Percentiles rank a stretch among this genome's conserved stretches.
These are phyloP conservation scores for Merodon equestris DNA, from an alignment of 2,888 invertebrate genomes.

Conservation along the genomic window DNA sequence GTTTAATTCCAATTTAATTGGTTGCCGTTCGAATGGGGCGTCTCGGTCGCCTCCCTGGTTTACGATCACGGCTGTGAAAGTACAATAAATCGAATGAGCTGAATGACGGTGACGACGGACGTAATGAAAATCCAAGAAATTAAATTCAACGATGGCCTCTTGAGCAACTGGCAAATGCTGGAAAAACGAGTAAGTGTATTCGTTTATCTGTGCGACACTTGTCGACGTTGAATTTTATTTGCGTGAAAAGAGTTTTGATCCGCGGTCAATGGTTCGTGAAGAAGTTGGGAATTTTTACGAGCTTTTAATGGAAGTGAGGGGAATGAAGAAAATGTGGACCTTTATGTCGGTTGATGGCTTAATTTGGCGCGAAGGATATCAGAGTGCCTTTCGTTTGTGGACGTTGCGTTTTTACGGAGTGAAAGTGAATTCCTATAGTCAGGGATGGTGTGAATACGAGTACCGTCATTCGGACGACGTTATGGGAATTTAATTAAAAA, in stretches of 20 bases:
- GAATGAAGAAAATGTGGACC: no score
- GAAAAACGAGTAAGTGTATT: slow-evolving; percentile 32
- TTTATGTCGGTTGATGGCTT: no score
- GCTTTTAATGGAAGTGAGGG: slow-evolving; percentile 24
- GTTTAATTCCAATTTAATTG: slow-evolving; percentile 49
- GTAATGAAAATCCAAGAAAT: not conserved
- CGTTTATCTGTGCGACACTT: slow-evolving; percentile 43
- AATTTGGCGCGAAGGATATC: no score
- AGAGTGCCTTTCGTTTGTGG: no score
- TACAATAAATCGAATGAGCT: slow-evolving; percentile 23
- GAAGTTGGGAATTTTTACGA: slow-evolving; percentile 21
- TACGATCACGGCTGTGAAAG: slow-evolving; percentile 39
- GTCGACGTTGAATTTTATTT: slow-evolving; percentile 16
- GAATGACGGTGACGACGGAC: not conserved
- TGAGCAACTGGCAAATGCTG: not conserved
- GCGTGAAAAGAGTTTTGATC: slow-evolving; percentile 13
- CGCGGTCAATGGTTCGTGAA: not conserved
- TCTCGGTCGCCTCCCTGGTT: not conserved
- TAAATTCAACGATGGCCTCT: no score
- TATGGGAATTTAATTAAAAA: no score
- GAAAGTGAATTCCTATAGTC: no score
- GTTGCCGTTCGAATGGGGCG: slow-evolving; percentile 14
- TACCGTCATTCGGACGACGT: no score
- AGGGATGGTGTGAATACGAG: no score
- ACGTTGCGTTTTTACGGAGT: no score